phyloP scores from a whole-genome alignment of 2,888 invertebrate species.

The Hypena proboscidalis region DNA sequence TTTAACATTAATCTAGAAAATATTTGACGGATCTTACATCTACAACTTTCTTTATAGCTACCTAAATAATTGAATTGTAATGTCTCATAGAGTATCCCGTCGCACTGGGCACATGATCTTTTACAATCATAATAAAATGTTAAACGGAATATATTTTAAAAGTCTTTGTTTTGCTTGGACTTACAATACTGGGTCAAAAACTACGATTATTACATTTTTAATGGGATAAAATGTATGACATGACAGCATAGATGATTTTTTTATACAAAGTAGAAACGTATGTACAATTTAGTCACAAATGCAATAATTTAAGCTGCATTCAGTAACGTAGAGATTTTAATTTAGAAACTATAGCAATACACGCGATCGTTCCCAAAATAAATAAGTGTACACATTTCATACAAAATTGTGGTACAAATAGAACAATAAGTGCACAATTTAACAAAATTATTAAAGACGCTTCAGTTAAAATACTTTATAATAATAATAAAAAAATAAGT shows the following conservation, averaged over 20 bases:
- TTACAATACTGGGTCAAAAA: conserved; percentile 7
- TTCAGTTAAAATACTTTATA: no score
- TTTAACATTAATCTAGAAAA: conserved; percentile 12
- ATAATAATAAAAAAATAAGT: no score
- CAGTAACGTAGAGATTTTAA: conserved; percentile 39
- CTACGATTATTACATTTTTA: conserved; percentile 1
- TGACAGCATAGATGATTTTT: neutral
- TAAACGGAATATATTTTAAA: neutral
- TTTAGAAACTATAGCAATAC: conserved; percentile 18
- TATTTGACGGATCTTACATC: conserved; percentile 11
- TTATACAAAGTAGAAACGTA: conserved; percentile 13
- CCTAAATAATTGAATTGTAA: no score
- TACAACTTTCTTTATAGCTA: conserved; percentile 6
- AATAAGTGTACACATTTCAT: conserved; percentile 6
- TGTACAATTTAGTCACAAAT: conserved; percentile 30
- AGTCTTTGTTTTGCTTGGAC: conserved; percentile 3
- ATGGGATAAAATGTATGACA: neutral
- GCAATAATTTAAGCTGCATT: conserved; percentile 30
- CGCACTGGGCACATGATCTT: neutral
- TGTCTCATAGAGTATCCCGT: no score
- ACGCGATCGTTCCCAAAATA: conserved; percentile 26
- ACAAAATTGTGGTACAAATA: conserved; percentile 8
- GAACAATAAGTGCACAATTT: neutral
- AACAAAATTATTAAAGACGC: neutral
- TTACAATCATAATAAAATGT: neutral